Base-by-base conservation (phyloP, 2,888 invertebrate species). In the Sympetrum striolatum region DNA sequence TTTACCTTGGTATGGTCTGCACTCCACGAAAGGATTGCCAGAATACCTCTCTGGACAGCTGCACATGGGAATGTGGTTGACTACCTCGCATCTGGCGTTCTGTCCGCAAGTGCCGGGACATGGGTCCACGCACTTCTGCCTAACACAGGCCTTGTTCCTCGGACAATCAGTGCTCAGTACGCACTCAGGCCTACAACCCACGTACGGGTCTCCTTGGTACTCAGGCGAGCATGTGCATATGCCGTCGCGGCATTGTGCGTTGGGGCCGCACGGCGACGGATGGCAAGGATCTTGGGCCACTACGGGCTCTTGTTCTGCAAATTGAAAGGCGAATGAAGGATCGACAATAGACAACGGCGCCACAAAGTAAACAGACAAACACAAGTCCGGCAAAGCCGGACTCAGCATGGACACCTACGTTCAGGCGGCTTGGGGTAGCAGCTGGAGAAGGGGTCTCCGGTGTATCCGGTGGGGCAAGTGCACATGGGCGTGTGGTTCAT, bases 381-480 rank as follows among this genome's bases (percentile, higher is more conserved):
- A 82, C 14, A 48, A 58, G 31, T 35, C 82, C 4, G 31, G 48
- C 15, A 18, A 58, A 15, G n/a, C n/a, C 82, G 58, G 35, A 73
- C 93, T 93, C 2, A 91, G 90, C 93, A 93, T 73, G 92, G 91
- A 4, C 92, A 92, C 80, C 92, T 91, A 91, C 93, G 93, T 80
- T 92, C 92, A 22, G 91, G 92, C 92, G 95, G 94, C 92, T 94
- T 93, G 80, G 93, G 93, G 91, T 93, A 94, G 92, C 95, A 95
- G 92, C 94, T 94, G 35, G 94, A 95, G 92, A 97, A 97, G 8
- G 97, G 97, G 94, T 97, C 96, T 81, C 97, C 97, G 81, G 96
- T 96, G 92, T 95, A 95, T 90, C 96, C 96, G 90, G 94, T 92
- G 91, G 95, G 95, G 92, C 97, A 97, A 90, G 95, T 95, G 93